Percentiles rank a stretch among this genome's conserved stretches.
Conservation (phyloP, 2,113 vertebrate species). For the Bos taurus region ARS-UCD2.0 NC_037346.1:61667501-61668000, state of each 20-base stretch:
- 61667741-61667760: constrained; percentile 22
- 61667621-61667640: neutral
- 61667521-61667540: neutral
- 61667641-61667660: neutral
- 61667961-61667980: neutral
- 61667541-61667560: neutral
- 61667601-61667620: neutral
- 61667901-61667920: neutral
- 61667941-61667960: neutral
- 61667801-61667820: neutral
- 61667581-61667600: neutral
- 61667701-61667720: neutral
- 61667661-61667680: neutral
- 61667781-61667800: constrained; percentile 3
- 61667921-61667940: neutral
- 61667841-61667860: neutral
- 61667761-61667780: neutral
- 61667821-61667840: neutral
- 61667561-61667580: constrained; percentile 10
- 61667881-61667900: neutral
- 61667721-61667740: neutral
- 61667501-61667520: neutral
- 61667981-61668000: neutral
- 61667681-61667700: neutral
- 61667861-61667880: neutral